Evolutionary conservation across 2,113 vertebrate genomes (phyloP).

Genomic region (Sphyrna mokarran): DNA sequence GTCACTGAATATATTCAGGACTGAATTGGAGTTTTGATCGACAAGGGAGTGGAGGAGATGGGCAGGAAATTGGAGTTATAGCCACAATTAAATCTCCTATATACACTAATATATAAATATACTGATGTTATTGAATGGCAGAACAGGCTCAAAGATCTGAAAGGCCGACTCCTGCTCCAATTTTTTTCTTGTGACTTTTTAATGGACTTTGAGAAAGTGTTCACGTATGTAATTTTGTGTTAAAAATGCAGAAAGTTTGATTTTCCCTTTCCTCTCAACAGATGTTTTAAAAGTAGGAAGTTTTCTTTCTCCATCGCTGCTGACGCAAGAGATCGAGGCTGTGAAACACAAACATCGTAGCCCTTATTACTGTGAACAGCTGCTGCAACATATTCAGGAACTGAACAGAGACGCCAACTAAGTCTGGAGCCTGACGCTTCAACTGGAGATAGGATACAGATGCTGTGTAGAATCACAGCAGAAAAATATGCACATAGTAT

Average conservation of each 20-base stretch:
- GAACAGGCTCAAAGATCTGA: too few relatives aligned
- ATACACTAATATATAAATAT: too few relatives aligned
- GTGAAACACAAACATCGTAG: conserved; percentile 71
- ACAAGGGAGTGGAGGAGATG: too few relatives aligned
- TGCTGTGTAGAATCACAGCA: background rate
- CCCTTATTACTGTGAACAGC: conserved; percentile 61
- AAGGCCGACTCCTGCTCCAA: too few relatives aligned
- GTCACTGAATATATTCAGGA: too few relatives aligned
- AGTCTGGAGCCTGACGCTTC: conserved; percentile 2
- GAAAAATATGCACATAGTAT: background rate
- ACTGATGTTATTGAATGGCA: too few relatives aligned
- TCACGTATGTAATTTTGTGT: background rate
- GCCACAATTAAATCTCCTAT: too few relatives aligned
- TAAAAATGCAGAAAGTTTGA: background rate
- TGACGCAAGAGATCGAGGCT: conserved; percentile 63
- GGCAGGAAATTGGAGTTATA: too few relatives aligned
- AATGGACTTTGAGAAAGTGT: background rate
- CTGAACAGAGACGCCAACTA: conserved; percentile 41
- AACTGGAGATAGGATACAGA: background rate
- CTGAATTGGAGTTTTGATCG: too few relatives aligned
- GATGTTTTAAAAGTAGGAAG: conserved; percentile 76
- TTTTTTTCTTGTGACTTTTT: background rate
- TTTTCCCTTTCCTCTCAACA: conserved; percentile 45
- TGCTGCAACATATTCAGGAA: conserved; percentile 63
- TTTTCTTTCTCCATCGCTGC: conserved; percentile 56